Evolutionary conservation across 2,888 invertebrate species (phyloP).

Genomic region (Microplitis deprimator): DNA sequence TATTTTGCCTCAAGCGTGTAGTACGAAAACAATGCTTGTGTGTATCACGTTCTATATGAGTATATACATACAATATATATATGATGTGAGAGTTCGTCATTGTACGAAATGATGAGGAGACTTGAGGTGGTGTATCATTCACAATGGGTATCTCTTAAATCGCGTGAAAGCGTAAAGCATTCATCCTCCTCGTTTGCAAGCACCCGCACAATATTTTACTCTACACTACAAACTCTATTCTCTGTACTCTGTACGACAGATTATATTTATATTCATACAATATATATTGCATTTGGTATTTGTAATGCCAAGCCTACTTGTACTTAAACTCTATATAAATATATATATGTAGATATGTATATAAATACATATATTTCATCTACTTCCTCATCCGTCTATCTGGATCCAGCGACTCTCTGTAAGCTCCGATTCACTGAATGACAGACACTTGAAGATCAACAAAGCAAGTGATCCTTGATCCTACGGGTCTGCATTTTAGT

Average conservation of each 20-base stretch:
- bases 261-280: no score
- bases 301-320: no score
- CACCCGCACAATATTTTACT: slow-evolving; percentile 21
- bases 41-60: slow-evolving; percentile 57
- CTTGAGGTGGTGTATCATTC: slow-evolving; percentile 62
- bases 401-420: slow-evolving; percentile 11
- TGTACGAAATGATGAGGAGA: slow-evolving; percentile 38
- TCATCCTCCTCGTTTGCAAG: slow-evolving; percentile 32
- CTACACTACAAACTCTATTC: neutral
- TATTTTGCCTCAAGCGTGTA: slow-evolving; percentile 55
- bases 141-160: slow-evolving; percentile 65
- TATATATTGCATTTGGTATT: neutral
- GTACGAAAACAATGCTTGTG: slow-evolving; percentile 59
- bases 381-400: neutral
- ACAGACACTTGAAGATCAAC: slow-evolving; percentile 27
- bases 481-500: slow-evolving; percentile 22
- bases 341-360: no score
- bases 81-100: slow-evolving; percentile 59
- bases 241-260: neutral
- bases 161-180: slow-evolving; percentile 65
- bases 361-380: slow-evolving; percentile 15
- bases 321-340: no score
- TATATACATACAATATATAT: slow-evolving; percentile 29
- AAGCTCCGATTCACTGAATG: slow-evolving; percentile 30
- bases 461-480: slow-evolving; percentile 38